Evolutionary conservation across 2,797 vertebrate genomes (phyloP).

Genomic region (Sebastes variabilis): DNA sequence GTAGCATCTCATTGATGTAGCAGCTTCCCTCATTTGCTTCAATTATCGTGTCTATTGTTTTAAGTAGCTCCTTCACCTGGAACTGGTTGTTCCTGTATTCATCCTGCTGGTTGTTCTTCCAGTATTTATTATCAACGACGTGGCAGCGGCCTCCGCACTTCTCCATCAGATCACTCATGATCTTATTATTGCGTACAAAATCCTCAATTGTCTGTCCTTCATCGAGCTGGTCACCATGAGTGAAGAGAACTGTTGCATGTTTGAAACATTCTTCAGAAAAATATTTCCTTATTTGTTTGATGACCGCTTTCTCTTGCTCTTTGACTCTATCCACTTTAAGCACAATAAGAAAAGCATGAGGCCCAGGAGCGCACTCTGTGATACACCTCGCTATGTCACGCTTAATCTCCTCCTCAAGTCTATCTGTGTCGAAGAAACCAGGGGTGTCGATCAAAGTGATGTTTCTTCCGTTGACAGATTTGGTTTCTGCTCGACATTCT

Average conservation of each 20-base stretch:
- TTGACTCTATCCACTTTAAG: constrained; percentile 11
- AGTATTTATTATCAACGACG: constrained; percentile 30
- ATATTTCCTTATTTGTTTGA: fast-evolving
- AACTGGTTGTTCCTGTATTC: constrained; percentile 25
- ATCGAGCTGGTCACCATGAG: neutral
- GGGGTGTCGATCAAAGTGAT: constrained; percentile 27
- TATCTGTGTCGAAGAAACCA: neutral
- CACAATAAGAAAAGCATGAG: constrained; percentile 42
- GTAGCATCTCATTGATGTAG: neutral
- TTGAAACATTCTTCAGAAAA: neutral
- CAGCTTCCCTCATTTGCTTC: neutral
- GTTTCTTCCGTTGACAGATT: fast-evolving
- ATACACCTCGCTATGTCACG: neutral
- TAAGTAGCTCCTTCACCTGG: constrained; percentile 35
- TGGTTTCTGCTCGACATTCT: fast-evolving
- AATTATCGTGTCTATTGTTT: constrained; percentile 5
- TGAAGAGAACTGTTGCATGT: constrained; percentile 10
- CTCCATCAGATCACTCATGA: neutral
- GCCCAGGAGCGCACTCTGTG: constrained; percentile 36
- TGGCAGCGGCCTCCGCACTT: constrained; percentile 46
- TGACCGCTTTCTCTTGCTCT: fast-evolving
- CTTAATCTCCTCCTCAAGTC: fast-evolving
- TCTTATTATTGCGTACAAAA: fast-evolving
- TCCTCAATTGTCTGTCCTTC: neutral
- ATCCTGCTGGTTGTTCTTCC: neutral